Evolutionary conservation across 2,113 vertebrate species (phyloP).

Genomic region (Ranitomeya imitator): DNA sequence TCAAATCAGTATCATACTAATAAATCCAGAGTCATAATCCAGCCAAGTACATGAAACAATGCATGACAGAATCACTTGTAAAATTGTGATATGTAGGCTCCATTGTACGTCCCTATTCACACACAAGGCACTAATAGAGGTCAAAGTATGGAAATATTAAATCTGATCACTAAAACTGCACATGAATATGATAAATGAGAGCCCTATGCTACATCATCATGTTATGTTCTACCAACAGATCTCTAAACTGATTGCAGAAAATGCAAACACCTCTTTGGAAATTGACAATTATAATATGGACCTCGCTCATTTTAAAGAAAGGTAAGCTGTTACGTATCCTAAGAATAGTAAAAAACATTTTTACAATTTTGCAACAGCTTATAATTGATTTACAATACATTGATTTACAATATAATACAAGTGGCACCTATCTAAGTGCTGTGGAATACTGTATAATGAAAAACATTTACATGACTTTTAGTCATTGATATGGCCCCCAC

Average conservation of each 20-base stretch:
- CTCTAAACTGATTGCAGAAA: slow-evolving; percentile 67
- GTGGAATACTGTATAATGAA: neutral
- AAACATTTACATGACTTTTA: neutral
- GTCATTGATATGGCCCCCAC: neutral
- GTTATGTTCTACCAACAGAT: slow-evolving; percentile 64
- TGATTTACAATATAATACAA: neutral
- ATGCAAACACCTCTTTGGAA: slow-evolving; percentile 68
- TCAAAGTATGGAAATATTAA: too few relatives aligned
- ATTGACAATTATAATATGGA: slow-evolving; percentile 69
- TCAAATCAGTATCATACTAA: too few relatives aligned
- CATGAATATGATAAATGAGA: neutral
- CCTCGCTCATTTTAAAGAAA: slow-evolving; percentile 66
- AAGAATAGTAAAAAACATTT: neutral
- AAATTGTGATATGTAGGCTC: too few relatives aligned
- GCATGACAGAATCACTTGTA: too few relatives aligned
- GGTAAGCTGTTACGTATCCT: slow-evolving; percentile 61
- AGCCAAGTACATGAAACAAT: too few relatives aligned
- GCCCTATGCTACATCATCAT: neutral
- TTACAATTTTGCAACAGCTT: neutral
- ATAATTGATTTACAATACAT: too few relatives aligned
- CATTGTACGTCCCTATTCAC: too few relatives aligned
- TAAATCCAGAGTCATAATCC: too few relatives aligned
- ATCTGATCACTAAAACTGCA: too few relatives aligned
- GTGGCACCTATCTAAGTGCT: neutral
- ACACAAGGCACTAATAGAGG: too few relatives aligned